Base-by-base conservation (phyloP, 2,113 vertebrate species). In the Oncorhynchus gorbuscha region DNA sequence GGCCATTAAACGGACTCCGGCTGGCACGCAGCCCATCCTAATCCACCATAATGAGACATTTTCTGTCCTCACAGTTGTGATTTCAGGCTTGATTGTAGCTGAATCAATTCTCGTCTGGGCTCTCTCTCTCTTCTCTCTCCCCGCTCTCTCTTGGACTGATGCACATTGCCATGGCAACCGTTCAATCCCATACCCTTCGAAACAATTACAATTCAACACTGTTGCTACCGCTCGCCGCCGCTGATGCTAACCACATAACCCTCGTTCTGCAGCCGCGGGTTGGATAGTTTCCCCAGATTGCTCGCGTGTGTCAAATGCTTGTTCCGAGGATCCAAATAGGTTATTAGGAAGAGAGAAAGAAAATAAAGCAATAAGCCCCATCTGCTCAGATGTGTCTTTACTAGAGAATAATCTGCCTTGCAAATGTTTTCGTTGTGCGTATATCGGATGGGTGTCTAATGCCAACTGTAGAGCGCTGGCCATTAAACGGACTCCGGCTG, bases 141-240 rank as follows among this genome's bases (percentile, higher is more conserved):
- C 11, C n/a, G 26, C 49, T 14, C 49, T 72, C 70, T 20, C 51
- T 55, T 68, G 32, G 67, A 61, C 61, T 61, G 66, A 84, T 79
- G 81, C 84, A 74, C 68, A 88, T 93, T 89, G 84, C 89, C 89
- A 93, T 92, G 92, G 90, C 90, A 93, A 93, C 92, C 83, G 69
- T 74, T 86, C 83, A 85, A 84, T 90, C 77, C 82, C 75, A 83
- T 92, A 87, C 85, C 88, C 90, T 90, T 92, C 90, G 91, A 91
- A 92, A 94, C 88, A 92, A 93, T 93, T 93, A 92, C 87, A 91
- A 93, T 92, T 92, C 92, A 91, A 71, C 83, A 79, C 88, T 77
- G 83, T 83, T 82, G 73, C 86, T 88, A 62, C 87, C 85, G 83
- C 88, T 83, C 77, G 72, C 86, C 87, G 65, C 87, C 85, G 82